Base-by-base conservation (phyloP, 35 echinoderm and acorn worm species). In the Lytechinus variegatus region DNA sequence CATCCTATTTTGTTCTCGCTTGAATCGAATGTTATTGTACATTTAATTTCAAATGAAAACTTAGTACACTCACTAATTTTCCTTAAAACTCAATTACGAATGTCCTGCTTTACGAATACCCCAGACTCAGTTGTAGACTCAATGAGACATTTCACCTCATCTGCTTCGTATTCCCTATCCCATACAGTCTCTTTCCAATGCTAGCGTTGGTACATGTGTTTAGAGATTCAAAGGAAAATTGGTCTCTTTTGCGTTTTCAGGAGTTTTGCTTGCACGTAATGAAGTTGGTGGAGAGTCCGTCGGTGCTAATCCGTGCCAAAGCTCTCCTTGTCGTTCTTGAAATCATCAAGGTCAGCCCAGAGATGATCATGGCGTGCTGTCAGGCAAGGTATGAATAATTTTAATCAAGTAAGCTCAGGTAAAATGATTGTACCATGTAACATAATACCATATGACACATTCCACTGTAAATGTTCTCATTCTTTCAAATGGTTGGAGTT, bases 331-430 rank as follows among this genome's bases (percentile, higher is more conserved):
- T 96, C 3, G 95, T 99, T 16, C 87, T 97, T 14, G 91, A 99
- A 60, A 95, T 99, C 19, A 96, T 98, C 27, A 94, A 95, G n/a
- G 97, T 86, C 86, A 99, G 97, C 54, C 93, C 96, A 4, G 98
- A 99, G 19, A 99, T 99, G 98, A 96, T 99, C 29, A 95, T 95
- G 28, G 61, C 96, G 27, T 95, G 95, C 57, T 97, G 97, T 87
- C 96, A 98, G 61, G 95, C 98, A 28, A 99, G 97, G 97, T 99
- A 89, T 52, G 97, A 88, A n/a, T 52, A 88, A 6, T 44, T 44
- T 44, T 44, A 44, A 44, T 2, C 33, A 44, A 44, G 33, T 44
- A 44, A 44, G 33, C 33, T 44, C 1, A 44, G 33, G 33, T 44
- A 44, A 44, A 44, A 44, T 44, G 33, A 44, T 44, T 44, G 33